These are phyloP conservation scores for Troides aeacus DNA, from an alignment of 2,888 invertebrate genomes.

Conservation along the genomic window DNA sequence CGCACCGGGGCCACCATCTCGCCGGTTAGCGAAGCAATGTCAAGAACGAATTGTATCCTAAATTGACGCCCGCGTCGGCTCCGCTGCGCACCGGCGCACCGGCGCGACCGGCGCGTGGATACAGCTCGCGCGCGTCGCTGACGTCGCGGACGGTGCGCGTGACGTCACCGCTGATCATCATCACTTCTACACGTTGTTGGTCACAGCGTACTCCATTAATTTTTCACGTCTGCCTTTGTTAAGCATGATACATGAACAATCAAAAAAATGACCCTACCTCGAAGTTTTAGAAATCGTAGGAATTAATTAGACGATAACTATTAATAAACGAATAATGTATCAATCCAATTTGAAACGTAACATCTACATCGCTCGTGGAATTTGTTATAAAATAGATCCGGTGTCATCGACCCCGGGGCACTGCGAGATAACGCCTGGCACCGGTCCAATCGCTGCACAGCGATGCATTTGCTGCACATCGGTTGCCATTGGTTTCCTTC, in stretches of 20 bases:
- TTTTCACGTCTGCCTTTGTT: too few relatives aligned
- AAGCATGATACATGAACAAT: too few relatives aligned
- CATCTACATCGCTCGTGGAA: background rate
- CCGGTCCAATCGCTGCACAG: conserved; percentile 54
- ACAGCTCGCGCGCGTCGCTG: background rate
- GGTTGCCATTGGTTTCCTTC: conserved; percentile 35
- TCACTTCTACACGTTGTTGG: background rate
- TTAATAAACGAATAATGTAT: too few relatives aligned
- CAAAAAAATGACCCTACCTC: too few relatives aligned
- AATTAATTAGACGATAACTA: too few relatives aligned
- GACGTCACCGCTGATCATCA: conserved; percentile 1
- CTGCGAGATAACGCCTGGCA: conserved; percentile 61
- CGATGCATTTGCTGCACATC: conserved; percentile 42
- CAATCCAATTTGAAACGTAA: too few relatives aligned
- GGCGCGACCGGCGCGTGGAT: conserved; percentile 13
- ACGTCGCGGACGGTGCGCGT: background rate
- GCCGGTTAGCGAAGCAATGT: conserved; percentile 51
- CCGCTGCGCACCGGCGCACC: conserved; percentile 6
- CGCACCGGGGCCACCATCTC: conserved; percentile 40
- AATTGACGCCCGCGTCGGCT: conserved; percentile 30
- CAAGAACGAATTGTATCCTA: conserved; percentile 42
- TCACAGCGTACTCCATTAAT: too few relatives aligned
- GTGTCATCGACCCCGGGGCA: conserved; percentile 58
- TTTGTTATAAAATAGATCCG: conserved; percentile 20
- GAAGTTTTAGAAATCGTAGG: too few relatives aligned